Evolutionary conservation across 2,113 vertebrate genomes (phyloP), one percentile per base, ranked within the genome.

Genomic region (Stegastes partitus): DNA sequence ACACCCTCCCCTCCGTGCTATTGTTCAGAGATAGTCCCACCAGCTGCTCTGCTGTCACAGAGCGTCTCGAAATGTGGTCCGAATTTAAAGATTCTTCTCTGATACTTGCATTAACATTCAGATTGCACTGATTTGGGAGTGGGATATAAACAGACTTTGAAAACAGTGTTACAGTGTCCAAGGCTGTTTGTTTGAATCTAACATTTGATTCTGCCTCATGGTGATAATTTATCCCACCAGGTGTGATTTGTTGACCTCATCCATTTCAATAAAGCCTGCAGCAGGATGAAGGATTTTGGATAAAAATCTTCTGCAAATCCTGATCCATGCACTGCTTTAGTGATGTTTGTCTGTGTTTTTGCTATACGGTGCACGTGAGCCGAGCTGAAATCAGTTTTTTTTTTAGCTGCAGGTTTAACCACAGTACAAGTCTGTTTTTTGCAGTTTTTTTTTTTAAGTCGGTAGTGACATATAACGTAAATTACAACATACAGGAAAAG

Each of bases 11-110:
- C 74, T 23, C 19, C 11, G 31, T 74, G 34, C 21, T 51, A 59
- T 73, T 74, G 61, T 39, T 63, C 44, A 25, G 53, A 73, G 45
- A 49, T 28, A 47, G 34, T 50, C 49, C 54, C 54, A 57, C 12
- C 56, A 74, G 50, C 84, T 79, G 54, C 31, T 74, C 12, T 28
- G 59, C 55, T 77, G 71, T 74, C 74, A 51, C 59, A 45, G 1
- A n/a, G 59, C 23, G 16, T 65, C 68, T 22, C 44, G 63, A 68
- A 63, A 61, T 63, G 10, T 59, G 31, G 42, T 58, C n/a, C 10
- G 23, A n/a, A 25, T 34, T 49, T 21, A 37, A 79, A 77, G 45
- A 67, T 45, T 51, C n/a, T 37, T 47, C 44, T 53, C 49, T 64
- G 3, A 45, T 68, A 63, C 56, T 44, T 58, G 58, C 11, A 69